Evolutionary conservation across 2,888 invertebrate genomes (phyloP).

Genomic region (Lypha dubia): DNA sequence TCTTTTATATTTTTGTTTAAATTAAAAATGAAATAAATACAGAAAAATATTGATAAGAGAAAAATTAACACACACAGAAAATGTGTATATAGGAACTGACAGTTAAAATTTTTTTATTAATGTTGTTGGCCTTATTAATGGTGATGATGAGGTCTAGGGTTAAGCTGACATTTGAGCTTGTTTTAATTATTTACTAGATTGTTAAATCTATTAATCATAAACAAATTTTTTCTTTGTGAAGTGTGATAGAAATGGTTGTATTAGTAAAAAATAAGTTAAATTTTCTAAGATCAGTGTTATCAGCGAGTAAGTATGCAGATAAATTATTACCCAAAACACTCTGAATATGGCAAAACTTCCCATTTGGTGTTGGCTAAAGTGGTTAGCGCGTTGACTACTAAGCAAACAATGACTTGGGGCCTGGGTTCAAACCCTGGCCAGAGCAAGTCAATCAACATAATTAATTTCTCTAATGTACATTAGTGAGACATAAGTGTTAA

Average conservation of each 20-base stretch:
- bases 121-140: constrained; percentile 72
- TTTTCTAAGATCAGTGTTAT: background rate
- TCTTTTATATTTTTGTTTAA: constrained; percentile 16
- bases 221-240: no score
- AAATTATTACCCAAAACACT: no score
- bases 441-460: no score
- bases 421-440: no score
- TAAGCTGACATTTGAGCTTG: constrained; percentile 82
- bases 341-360: no score
- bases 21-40: constrained; percentile 19
- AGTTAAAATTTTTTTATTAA: constrained; percentile 80
- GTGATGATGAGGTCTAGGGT: constrained; percentile 74
- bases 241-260: background rate
- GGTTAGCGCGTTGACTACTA: no score
- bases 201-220: background rate
- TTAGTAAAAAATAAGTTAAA: background rate
- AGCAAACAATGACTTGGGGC: no score
- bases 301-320: no score
- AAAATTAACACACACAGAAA: background rate
- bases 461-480: no score
- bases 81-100: constrained; percentile 72
- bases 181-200: constrained; percentile 16
- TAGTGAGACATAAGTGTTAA: no score
- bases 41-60: constrained; percentile 17
- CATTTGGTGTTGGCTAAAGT: no score